Conservation (phyloP, 2,797 vertebrate genomes). For the Eidolon dupreanum region DNA sequence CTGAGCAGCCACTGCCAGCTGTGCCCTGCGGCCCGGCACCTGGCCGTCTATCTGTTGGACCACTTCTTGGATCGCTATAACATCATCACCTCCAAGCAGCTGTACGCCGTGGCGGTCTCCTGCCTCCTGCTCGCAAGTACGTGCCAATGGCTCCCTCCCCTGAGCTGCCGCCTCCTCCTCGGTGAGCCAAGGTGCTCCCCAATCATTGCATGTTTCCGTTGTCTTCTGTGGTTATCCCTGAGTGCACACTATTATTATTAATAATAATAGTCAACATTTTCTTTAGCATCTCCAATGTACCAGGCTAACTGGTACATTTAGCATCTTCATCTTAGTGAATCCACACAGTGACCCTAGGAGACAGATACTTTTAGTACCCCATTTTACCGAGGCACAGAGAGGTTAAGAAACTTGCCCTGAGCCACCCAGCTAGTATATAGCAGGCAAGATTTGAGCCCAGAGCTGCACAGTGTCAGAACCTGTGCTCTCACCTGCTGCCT, state of each 20-base stretch:
- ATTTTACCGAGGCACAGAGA: not conserved
- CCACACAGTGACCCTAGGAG: not conserved
- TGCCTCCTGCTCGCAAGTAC: constrained; percentile 96
- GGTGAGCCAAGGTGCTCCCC: not conserved
- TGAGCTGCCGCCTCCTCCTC: rapidly evolving
- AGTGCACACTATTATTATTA: not conserved
- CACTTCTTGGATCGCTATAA: constrained; percentile 89
- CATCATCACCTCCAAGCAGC: constrained; percentile 90
- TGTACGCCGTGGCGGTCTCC: constrained; percentile 90
- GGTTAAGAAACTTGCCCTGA: not conserved
- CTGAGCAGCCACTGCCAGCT: constrained; percentile 92
- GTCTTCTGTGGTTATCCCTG: not conserved
- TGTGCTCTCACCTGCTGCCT: not conserved
- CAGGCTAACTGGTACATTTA: not conserved
- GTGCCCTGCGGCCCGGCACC: constrained; percentile 91
- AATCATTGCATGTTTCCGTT: rapidly evolving
- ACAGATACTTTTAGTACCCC: not conserved
- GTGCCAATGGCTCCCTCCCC: constrained; percentile 66
- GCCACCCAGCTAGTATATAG: not conserved
- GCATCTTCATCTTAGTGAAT: not conserved
- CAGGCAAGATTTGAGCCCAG: not conserved
- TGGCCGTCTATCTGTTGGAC: constrained; percentile 94
- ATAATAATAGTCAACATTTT: not conserved
- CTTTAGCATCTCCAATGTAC: not conserved
- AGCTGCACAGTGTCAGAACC: not conserved